Conservation (phyloP, 2,113 vertebrate genomes). For the Elephantulus edwardii region DNA sequence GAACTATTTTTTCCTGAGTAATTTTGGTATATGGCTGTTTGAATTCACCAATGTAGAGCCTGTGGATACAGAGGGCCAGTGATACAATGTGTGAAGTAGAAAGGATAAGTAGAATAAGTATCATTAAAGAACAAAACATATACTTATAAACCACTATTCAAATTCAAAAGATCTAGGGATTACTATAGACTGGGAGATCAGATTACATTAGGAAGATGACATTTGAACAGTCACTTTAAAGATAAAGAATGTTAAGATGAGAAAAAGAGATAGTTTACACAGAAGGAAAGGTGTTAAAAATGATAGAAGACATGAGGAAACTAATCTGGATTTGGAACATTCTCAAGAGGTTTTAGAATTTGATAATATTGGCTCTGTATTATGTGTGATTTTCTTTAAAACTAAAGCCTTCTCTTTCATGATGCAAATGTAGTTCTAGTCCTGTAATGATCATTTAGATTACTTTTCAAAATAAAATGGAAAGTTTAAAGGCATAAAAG, state of each 20-base stretch:
- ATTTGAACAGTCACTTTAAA: neutral
- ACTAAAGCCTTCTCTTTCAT: neutral
- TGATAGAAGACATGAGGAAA: neutral
- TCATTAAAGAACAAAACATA: neutral
- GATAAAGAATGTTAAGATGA: neutral
- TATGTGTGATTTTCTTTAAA: conserved; percentile 20
- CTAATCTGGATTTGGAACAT: neutral
- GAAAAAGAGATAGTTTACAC: neutral
- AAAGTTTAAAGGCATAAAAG: neutral
- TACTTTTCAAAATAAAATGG: neutral
- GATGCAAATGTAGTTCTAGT: neutral
- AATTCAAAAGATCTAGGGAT: neutral
- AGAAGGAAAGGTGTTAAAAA: neutral
- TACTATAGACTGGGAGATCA: neutral
- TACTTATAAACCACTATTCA: neutral
- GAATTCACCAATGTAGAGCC: too few species aligned
- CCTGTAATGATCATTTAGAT: neutral
- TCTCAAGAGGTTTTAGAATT: neutral
- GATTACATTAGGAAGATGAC: neutral
- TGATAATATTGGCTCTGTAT: neutral
- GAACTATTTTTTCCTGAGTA: too few species aligned
- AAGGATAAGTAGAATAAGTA: neutral
- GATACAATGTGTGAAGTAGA: too few species aligned
- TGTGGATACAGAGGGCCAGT: too few species aligned
- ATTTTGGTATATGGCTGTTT: too few species aligned